phyloP scores from a whole-genome alignment of 2,113 vertebrate species.

The Haplotaxodon microlepis region DNA sequence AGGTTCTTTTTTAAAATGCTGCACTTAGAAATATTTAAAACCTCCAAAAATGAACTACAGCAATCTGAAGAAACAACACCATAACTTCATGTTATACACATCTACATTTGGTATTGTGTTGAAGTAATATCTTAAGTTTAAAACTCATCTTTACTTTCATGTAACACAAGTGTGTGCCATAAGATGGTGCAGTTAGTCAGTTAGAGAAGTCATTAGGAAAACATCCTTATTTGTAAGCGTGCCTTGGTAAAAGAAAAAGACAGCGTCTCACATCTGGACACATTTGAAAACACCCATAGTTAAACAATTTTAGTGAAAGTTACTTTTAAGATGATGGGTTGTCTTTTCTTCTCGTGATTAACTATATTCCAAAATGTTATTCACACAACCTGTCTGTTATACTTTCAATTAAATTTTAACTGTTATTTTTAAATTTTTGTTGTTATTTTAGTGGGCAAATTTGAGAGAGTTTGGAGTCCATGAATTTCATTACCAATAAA shows the following conservation, averaged over 20 bases:
- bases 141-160: not conserved
- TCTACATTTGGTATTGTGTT: not conserved
- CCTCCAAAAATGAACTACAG: not conserved
- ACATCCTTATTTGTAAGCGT: not conserved
- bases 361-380: not conserved
- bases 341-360: not conserved
- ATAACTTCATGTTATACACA: not conserved
- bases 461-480: not conserved
- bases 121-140: not conserved
- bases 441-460: not conserved
- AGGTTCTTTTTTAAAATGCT: not conserved
- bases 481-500: not conserved
- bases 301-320: not conserved
- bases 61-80: not conserved
- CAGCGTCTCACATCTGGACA: not conserved
- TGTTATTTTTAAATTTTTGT: fast-evolving
- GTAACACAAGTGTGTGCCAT: not conserved
- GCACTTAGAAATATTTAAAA: not conserved
- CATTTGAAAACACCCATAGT: not conserved
- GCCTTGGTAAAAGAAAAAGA: not conserved
- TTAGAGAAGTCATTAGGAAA: not conserved
- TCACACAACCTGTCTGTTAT: fast-evolving
- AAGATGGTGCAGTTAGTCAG: not conserved
- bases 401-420: not conserved
- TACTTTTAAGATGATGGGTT: not conserved